Percentiles rank a stretch among this genome's conserved stretches.
These are phyloP conservation scores for Eolophus roseicapilla DNA, from an alignment of 2,113 vertebrate species.

Conservation along the genomic window DNA sequence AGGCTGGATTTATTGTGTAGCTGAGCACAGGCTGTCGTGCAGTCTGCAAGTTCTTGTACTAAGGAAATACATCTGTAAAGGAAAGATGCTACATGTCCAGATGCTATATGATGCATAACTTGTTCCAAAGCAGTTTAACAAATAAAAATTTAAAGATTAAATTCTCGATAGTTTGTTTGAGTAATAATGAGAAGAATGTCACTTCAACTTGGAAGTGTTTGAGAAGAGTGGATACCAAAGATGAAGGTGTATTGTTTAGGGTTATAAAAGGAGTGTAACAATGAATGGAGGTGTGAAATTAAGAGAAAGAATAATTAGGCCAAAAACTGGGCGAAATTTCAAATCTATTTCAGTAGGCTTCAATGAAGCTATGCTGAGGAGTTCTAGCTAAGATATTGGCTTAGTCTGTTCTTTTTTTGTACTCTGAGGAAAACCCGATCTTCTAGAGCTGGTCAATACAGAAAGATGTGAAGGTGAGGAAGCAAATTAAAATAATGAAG, in stretches of 20 bases:
- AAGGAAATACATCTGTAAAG: not conserved
- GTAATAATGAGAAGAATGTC: not conserved
- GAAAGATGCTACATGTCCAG: not conserved
- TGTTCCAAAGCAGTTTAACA: not conserved
- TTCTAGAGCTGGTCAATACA: not conserved
- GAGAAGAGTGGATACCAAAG: not conserved
- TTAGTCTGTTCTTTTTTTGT: not conserved
- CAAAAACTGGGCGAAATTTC: not conserved
- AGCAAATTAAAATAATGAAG: not conserved
- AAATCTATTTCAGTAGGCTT: not conserved
- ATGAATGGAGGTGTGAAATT: not conserved
- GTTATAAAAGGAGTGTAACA: not conserved
- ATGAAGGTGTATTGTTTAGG: not conserved
- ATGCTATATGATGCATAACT: not conserved
- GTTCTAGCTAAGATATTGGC: not conserved
- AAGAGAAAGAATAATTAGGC: not conserved
- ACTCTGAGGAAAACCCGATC: not conserved
- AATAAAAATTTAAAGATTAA: not conserved
- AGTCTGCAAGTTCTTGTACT: not conserved
- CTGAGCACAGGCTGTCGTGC: not conserved
- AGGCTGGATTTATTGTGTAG: not conserved
- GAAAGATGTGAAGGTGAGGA: not conserved
- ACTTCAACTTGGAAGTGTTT: not conserved
- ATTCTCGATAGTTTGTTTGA: not conserved
- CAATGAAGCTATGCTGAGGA: not conserved